Base-by-base conservation (phyloP, 2,888 invertebrate species). In the Linyphia triangularis region DNA sequence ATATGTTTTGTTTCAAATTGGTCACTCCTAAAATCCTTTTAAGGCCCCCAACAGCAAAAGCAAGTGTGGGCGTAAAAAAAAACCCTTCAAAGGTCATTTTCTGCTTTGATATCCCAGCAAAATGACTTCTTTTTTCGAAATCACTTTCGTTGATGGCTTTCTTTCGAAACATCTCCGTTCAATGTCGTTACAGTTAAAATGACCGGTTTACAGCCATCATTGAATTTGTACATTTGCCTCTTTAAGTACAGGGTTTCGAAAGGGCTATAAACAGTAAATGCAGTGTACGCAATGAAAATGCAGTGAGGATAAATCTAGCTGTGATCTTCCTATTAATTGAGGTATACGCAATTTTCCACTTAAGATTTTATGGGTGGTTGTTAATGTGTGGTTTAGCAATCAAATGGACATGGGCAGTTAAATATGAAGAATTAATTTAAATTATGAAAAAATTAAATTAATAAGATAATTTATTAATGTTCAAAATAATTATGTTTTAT, bases 101-200 rank as follows among this genome's bases (percentile, higher is more conserved):
- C 10, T 24, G 2, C 63, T 77, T 63, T 40, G 77, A 77, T 77
- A 40, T 40, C 26, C n/a, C 37, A 7, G 30, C 57, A 33, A 7
- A 59, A 73, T 57, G 30, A 59, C 73, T 33, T 57, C 28, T 7
- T 77, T 51, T 51, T 77, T 63, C 77, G 22, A 77, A 77, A 77
- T 63, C 26, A 61, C 33, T 61, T 63, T 40, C 33, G n/a, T 24
- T 40, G 33, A 22, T 40, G 33, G 16, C 51, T 73, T 24, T 19
- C 24, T 70, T 70, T 70, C 43, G 70, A 70, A 30, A 59, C 24
- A 30, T 59, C 30, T 59, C 30, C 30, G 51, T 1, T 22, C 9
- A 9, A 40, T 73, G 59, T 59, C 70, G n/a, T 40, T 37, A 13
- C 75, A 37, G 26, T 5, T 5, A 59, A 73, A 73, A 73, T 57